Percentiles rank a stretch among this genome's conserved stretches.
Conservation (phyloP, 2,888 invertebrate genomes). For the Heteromurus nitidus region DNA sequence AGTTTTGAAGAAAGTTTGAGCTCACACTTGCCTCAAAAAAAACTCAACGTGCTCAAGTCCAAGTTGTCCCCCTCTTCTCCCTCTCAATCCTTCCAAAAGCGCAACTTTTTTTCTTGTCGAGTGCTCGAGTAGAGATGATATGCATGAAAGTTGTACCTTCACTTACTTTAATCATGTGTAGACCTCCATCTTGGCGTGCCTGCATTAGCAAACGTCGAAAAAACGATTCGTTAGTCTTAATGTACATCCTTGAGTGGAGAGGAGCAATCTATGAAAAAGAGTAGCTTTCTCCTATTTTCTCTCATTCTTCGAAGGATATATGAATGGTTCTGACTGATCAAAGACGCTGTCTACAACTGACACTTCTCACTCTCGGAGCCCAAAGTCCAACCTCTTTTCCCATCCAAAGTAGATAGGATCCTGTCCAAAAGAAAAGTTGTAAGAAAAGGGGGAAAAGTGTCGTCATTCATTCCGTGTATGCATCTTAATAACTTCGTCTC, state of each 20-base stretch:
- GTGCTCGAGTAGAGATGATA: too few species aligned
- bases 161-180: slow-evolving; percentile 5
- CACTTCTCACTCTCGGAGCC: not conserved
- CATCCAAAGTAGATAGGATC: too few species aligned
- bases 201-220: slow-evolving; percentile 9
- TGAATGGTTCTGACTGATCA: slow-evolving; percentile 1
- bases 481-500: too few species aligned
- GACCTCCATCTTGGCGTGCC: not conserved
- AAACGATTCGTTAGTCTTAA: slow-evolving; percentile 10
- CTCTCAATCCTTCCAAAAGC: not conserved
- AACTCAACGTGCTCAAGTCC: too few species aligned
- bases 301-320: not conserved
- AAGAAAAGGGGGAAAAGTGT: too few species aligned
- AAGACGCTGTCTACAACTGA: not conserved
- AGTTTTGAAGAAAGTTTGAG: too few species aligned
- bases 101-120: not conserved
- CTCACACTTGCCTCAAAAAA: too few species aligned
- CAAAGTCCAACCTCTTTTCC: too few species aligned
- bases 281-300: not conserved
- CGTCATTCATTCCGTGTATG: too few species aligned
- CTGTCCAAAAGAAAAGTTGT: too few species aligned
- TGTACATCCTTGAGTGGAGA: not conserved
- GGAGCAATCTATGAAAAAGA: too few species aligned
- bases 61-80: not conserved
- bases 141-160: too few species aligned